phyloP scores from a whole-genome alignment of 2,113 vertebrate genomes.

The Clarias batrachus region DNA sequence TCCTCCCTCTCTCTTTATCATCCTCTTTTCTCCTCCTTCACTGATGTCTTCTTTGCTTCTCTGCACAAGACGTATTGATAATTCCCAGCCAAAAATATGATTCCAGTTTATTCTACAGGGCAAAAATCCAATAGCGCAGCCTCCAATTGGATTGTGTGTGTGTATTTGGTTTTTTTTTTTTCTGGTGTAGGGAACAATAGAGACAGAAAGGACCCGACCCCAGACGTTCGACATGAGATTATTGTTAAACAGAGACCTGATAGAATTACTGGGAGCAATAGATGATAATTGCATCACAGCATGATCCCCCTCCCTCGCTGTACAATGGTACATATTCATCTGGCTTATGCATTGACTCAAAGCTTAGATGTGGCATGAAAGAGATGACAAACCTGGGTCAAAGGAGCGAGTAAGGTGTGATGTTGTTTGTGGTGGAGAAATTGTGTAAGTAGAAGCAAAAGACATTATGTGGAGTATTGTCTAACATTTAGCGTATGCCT shows the following conservation, averaged over 20 bases:
- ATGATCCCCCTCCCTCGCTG: conserved; percentile 73
- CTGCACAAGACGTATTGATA: conserved; percentile 97
- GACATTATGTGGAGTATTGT: background rate
- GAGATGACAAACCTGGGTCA: conserved; percentile 51
- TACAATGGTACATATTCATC: conserved; percentile 74
- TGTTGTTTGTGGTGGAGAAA: conserved; percentile 8
- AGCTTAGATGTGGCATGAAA: conserved; percentile 67
- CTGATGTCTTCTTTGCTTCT: conserved; percentile 93
- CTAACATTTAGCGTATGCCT: background rate
- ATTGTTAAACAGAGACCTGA: conserved; percentile 91
- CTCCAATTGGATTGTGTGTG: conserved; percentile 88
- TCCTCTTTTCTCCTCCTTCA: conserved; percentile 67
- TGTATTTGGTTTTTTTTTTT: conserved; percentile 65
- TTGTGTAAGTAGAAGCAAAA: background rate
- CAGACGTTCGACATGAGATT: conserved; percentile 87
- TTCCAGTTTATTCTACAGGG: conserved; percentile 96
- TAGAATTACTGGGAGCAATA: conserved; percentile 93
- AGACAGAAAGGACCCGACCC: conserved; percentile 84
- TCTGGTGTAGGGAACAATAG: conserved; percentile 97
- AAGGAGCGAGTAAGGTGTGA: conserved; percentile 25
- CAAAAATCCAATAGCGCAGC: conserved; percentile 90
- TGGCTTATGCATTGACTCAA: conserved; percentile 68
- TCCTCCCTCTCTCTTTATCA: conserved; percentile 42
- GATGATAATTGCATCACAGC: conserved; percentile 93
- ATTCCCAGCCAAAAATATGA: conserved; percentile 95